A percentile compares a stretch with the other conserved stretches of the same genome.
These are phyloP conservation scores for Gambusia holbrooki DNA, from an alignment of 2,113 vertebrate genomes.

Conservation along the genomic window DNA sequence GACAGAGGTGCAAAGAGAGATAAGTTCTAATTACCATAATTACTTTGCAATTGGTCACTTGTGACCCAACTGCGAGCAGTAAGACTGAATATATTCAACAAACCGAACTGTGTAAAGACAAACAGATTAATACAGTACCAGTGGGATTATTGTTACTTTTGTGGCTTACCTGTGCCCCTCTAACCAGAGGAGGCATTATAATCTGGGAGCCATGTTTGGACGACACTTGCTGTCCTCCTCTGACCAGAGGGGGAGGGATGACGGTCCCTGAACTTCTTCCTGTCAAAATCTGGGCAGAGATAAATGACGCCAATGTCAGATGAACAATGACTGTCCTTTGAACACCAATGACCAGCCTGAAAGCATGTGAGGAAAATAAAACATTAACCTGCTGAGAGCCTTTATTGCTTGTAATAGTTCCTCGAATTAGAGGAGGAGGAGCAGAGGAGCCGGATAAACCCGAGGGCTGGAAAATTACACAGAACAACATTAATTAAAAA, in stretches of 20 bases:
- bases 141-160: neutral
- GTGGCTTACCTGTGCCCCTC: slow-evolving; percentile 90
- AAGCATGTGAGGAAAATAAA: neutral
- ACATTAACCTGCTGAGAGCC: slow-evolving; percentile 87
- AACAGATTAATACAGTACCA: neutral
- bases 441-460: slow-evolving; percentile 83
- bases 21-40: slow-evolving; percentile 30
- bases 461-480: slow-evolving; percentile 76
- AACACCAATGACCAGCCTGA: neutral
- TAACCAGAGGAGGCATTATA: slow-evolving; percentile 93
- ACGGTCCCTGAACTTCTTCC: slow-evolving; percentile 84
- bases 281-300: slow-evolving; percentile 74
- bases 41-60: slow-evolving; percentile 23
- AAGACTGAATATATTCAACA: neutral
- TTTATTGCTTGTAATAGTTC: slow-evolving; percentile 85
- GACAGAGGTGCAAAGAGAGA: slow-evolving; percentile 50
- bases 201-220: slow-evolving; percentile 90
- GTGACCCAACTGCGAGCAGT: slow-evolving; percentile 11
- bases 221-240: slow-evolving; percentile 88
- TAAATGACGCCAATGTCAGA: neutral
- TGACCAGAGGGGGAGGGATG: slow-evolving; percentile 91
- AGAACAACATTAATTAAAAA: slow-evolving; percentile 12
- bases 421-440: slow-evolving; percentile 90
- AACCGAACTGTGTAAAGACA: neutral
- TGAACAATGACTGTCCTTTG: neutral